Evolutionary conservation across 2,113 vertebrate species (phyloP).

Genomic region (Camelus dromedarius): DNA sequence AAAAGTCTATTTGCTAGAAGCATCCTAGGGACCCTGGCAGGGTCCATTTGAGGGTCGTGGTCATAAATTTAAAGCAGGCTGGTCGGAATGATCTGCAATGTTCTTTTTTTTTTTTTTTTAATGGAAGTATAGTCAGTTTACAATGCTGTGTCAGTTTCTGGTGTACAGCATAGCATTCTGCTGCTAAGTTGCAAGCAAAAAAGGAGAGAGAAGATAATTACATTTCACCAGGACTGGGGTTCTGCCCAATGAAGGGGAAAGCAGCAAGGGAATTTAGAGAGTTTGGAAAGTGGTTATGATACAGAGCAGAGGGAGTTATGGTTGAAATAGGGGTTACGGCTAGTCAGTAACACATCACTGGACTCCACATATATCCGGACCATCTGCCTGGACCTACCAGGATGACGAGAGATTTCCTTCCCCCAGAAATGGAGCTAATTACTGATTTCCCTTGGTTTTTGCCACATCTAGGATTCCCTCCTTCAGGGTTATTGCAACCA

Average conservation of each 20-base stretch:
- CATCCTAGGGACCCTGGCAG: background rate
- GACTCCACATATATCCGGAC: background rate
- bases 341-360: background rate
- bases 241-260: background rate
- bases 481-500: background rate
- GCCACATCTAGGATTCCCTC: background rate
- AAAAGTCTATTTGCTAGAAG: background rate
- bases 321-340: background rate
- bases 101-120: background rate
- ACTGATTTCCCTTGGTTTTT: background rate
- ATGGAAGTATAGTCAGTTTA: too few species aligned
- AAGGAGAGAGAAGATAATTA: background rate
- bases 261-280: too few species aligned
- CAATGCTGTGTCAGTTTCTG: too few species aligned
- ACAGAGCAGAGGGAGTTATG: background rate
- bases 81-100: background rate
- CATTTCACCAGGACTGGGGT: background rate
- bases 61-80: background rate
- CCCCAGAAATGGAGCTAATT: background rate
- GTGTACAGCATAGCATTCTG: background rate
- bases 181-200: background rate
- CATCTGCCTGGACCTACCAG: background rate
- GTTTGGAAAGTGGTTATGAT: background rate
- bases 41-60: background rate
- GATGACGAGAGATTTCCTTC: background rate